Percentiles rank a stretch among this genome's conserved stretches.
phyloP scores from a whole-genome alignment of 1,140 invertebrate genomes.

The Ceratina calcarata region DNA sequence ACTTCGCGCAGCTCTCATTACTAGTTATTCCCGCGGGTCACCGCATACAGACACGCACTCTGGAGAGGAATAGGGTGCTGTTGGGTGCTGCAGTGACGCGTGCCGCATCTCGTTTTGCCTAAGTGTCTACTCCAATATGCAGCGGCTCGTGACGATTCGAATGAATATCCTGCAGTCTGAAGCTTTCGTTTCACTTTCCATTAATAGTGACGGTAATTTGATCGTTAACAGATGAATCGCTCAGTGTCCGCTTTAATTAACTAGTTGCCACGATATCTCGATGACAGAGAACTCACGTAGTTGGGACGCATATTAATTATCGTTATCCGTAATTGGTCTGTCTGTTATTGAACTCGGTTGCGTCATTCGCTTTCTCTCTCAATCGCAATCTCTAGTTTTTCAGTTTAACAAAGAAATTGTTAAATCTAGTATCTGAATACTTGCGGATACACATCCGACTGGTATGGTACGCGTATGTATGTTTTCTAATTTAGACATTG shows the following conservation, averaged over 20 bases:
- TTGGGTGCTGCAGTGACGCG: constrained; percentile 19
- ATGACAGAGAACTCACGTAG: background rate
- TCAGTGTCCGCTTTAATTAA: constrained; percentile 15
- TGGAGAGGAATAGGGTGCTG: constrained; percentile 33
- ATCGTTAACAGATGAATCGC: constrained; percentile 11
- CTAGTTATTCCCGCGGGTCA: constrained; percentile 42
- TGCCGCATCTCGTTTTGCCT: constrained; percentile 31
- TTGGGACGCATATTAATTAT: constrained; percentile 27
- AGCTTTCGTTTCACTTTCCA: background rate
- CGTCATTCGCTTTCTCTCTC: no score
- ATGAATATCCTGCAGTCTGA: background rate
- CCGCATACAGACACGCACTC: background rate
- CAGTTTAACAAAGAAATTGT: no score
- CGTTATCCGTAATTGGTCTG: constrained; percentile 32
- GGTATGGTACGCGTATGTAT: no score
- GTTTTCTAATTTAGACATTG: no score
- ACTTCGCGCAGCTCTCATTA: constrained; percentile 42
- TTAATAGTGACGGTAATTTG: background rate
- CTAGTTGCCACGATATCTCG: constrained; percentile 5
- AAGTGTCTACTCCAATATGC: background rate
- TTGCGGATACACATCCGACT: no score
- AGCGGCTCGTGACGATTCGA: background rate
- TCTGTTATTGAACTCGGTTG: background rate
- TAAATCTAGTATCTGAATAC: no score
- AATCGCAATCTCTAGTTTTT: background rate